Conservation (phyloP, 2,888 invertebrate genomes). For the Sesia apiformis region DNA sequence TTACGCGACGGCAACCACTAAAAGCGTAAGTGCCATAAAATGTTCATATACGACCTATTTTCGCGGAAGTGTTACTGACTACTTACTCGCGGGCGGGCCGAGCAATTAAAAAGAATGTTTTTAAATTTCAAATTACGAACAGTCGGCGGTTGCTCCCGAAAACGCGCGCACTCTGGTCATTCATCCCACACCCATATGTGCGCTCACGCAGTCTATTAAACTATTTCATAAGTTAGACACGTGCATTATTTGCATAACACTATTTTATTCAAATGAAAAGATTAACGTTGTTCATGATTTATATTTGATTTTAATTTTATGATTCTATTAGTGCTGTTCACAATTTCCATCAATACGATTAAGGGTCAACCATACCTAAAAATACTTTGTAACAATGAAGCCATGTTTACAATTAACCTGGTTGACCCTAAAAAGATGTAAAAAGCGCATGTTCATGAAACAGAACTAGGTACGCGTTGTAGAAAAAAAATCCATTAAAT, state of each 20-base stretch:
- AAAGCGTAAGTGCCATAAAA: conserved; percentile 1
- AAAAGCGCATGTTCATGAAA: too few relatives aligned
- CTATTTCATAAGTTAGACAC: conserved; percentile 36
- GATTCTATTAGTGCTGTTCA: too few relatives aligned
- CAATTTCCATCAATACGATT: too few relatives aligned
- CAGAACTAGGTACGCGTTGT: too few relatives aligned
- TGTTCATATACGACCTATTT: conserved; percentile 12
- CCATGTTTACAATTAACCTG: too few relatives aligned
- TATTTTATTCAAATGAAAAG: conserved; percentile 2
- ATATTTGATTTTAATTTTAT: not conserved
- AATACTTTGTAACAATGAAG: too few relatives aligned
- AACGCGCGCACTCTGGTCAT: conserved; percentile 45
- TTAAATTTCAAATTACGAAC: conserved; percentile 41
- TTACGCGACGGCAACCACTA: too few relatives aligned
- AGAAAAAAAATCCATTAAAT: too few relatives aligned
- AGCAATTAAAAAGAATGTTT: conserved; percentile 27
- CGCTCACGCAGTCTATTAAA: conserved; percentile 37
- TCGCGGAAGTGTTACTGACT: conserved; percentile 14
- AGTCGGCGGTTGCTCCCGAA: conserved; percentile 38
- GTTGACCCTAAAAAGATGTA: too few relatives aligned
- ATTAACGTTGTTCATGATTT: not conserved
- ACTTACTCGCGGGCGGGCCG: conserved; percentile 15
- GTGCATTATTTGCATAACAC: conserved; percentile 40
- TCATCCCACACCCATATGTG: conserved; percentile 64
- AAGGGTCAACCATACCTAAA: too few relatives aligned